A percentile compares a stretch with the other conserved stretches of the same genome.
phyloP scores from a whole-genome alignment of 2,113 vertebrate genomes.

The Ancistrus triradiatus region DNA sequence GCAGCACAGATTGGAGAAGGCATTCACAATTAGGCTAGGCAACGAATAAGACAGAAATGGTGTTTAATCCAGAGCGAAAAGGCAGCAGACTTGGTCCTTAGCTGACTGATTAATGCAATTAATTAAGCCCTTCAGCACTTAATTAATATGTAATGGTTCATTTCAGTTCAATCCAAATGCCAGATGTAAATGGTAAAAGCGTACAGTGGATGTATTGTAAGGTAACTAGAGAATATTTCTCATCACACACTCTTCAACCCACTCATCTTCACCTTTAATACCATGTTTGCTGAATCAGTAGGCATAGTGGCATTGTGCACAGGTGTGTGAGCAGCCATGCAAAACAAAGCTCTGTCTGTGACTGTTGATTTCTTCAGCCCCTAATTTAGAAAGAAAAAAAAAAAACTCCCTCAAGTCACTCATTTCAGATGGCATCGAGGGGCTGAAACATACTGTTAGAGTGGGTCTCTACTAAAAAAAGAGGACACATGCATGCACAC shows the following conservation, averaged over 20 bases:
- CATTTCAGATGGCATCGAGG: too few relatives aligned
- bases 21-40: slow-evolving; percentile 4
- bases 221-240: background rate
- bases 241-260: background rate
- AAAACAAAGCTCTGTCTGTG: background rate
- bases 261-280: background rate
- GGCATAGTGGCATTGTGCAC: background rate
- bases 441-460: too few relatives aligned
- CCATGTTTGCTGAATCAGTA: background rate
- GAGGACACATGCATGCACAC: too few relatives aligned
- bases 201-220: background rate
- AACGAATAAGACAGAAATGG: background rate
- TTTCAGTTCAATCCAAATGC: slow-evolving; percentile 7
- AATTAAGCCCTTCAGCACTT: slow-evolving; percentile 9
- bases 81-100: background rate
- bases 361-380: too few relatives aligned
- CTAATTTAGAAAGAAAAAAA: too few relatives aligned
- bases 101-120: slow-evolving; percentile 25
- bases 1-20: slow-evolving; percentile 16
- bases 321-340: background rate
- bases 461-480: too few relatives aligned
- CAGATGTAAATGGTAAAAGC: slow-evolving; percentile 1
- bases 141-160: slow-evolving; percentile 26
- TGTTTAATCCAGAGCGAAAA: slow-evolving; percentile 4
- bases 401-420: too few relatives aligned